phyloP scores from a whole-genome alignment of 2,888 invertebrate species.

The Sialis fuliginosa region DNA sequence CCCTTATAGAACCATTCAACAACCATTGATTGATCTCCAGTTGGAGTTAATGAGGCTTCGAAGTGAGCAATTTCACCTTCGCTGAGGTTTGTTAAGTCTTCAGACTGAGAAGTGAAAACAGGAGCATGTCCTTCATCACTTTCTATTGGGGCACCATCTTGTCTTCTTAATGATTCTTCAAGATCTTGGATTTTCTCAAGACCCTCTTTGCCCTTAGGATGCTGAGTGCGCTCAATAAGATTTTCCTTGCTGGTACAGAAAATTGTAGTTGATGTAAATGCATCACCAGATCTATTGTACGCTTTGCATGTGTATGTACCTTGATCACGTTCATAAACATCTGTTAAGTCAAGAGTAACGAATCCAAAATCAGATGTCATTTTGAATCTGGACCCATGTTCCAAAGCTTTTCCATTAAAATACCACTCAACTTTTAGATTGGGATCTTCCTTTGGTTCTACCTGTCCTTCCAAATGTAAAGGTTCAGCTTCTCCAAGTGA shows the following conservation, averaged over 20 bases:
- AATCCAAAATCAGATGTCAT: slow-evolving; percentile 92
- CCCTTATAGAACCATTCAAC: slow-evolving; percentile 96
- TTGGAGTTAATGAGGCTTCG: slow-evolving; percentile 88
- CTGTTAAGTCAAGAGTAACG: slow-evolving; percentile 81
- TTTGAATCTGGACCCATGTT: slow-evolving; percentile 78
- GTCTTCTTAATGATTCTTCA: slow-evolving; percentile 66
- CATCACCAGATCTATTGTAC: slow-evolving; percentile 74
- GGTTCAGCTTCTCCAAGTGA: slow-evolving; percentile 66
- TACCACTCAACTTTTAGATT: slow-evolving; percentile 86
- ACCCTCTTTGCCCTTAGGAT: slow-evolving; percentile 89
- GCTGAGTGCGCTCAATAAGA: slow-evolving; percentile 76
- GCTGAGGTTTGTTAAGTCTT: slow-evolving; percentile 62
- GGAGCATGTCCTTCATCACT: slow-evolving; percentile 71
- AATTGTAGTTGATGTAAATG: slow-evolving; percentile 79
- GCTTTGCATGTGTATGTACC: slow-evolving; percentile 89
- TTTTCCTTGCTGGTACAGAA: slow-evolving; percentile 67
- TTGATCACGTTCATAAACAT: slow-evolving; percentile 84
- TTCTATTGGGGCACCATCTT: slow-evolving; percentile 46
- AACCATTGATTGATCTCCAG: slow-evolving; percentile 83
- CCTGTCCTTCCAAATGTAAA: slow-evolving; percentile 83
- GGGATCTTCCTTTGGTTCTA: slow-evolving; percentile 87
- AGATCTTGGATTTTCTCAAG: slow-evolving; percentile 79
- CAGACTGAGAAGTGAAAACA: slow-evolving; percentile 74
- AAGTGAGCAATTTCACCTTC: slow-evolving; percentile 97
- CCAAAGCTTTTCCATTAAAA: slow-evolving; percentile 76